Percentiles rank a stretch among this genome's conserved stretches.
Conservation (phyloP, 2,113 vertebrate species). For the Motacilla alba region DNA sequence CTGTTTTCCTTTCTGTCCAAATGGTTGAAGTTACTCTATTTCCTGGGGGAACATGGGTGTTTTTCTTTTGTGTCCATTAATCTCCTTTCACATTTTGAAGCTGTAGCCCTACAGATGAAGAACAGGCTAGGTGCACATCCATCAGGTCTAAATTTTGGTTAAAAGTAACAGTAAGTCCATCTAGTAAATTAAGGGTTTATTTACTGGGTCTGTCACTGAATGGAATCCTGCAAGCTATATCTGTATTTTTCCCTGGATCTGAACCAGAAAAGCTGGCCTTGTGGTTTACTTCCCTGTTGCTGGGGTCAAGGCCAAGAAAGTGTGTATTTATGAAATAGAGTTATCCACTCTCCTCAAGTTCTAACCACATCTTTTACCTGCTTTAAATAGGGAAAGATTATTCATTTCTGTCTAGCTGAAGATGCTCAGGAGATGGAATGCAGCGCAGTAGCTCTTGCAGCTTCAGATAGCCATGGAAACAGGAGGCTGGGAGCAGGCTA, state of each 20-base stretch:
- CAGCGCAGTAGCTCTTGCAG: neutral
- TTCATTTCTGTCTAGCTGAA: neutral
- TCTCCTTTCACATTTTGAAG: neutral
- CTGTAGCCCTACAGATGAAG: neutral
- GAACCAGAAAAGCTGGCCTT: neutral
- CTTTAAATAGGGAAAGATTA: neutral
- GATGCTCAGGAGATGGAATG: neutral
- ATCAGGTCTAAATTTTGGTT: neutral
- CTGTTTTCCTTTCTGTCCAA: neutral
- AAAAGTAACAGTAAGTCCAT: neutral
- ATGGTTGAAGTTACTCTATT: neutral
- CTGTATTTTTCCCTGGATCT: neutral
- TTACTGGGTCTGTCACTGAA: neutral
- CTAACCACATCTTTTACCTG: neutral
- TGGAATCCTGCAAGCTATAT: neutral
- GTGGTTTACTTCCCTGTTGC: neutral
- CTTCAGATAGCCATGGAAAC: conserved; percentile 49
- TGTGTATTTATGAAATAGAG: neutral
- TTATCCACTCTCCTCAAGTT: neutral
- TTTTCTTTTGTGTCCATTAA: neutral
- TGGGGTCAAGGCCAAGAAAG: neutral
- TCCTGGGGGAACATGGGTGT: neutral
- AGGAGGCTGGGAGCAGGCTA: neutral
- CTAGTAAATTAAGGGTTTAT: neutral
- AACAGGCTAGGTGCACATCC: neutral